Conservation (phyloP, 2,888 invertebrate species). For the Anthrax anthrax region DNA sequence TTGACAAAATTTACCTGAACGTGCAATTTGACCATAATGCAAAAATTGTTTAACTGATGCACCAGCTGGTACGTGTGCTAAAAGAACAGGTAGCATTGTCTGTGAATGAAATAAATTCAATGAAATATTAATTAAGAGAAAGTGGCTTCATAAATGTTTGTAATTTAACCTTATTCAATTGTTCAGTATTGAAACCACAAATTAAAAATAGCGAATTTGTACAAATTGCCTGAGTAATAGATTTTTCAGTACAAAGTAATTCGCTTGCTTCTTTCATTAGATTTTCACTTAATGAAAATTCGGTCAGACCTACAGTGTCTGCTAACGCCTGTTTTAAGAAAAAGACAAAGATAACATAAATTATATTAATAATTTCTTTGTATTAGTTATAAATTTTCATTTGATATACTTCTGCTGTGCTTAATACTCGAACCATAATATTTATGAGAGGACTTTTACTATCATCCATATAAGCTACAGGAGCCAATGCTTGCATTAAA, state of each 20-base stretch:
- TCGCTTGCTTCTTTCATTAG: not conserved
- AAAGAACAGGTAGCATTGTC: constrained; percentile 35
- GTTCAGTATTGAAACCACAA: constrained; percentile 29
- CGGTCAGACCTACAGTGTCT: constrained; percentile 15
- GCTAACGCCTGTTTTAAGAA: not conserved
- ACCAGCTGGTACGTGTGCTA: constrained; percentile 34
- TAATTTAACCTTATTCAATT: constrained; percentile 21
- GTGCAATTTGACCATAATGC: constrained; percentile 34
- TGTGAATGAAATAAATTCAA: constrained; percentile 17
- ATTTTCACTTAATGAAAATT: not conserved
- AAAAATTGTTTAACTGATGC: constrained; percentile 33
- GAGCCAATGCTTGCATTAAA: constrained; percentile 36
- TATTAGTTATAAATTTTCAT: not conserved
- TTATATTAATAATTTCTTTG: not conserved
- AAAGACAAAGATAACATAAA: not conserved
- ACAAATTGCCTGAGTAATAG: constrained; percentile 40
- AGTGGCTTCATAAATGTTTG: not conserved
- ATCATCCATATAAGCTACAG: constrained; percentile 37
- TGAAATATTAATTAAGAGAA: constrained; percentile 4
- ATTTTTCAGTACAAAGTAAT: constrained; percentile 35
- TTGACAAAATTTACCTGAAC: constrained; percentile 34
- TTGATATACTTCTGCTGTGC: not conserved
- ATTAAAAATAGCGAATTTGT: constrained; percentile 41
- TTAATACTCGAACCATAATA: not conserved
- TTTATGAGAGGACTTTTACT: constrained; percentile 26